Percentiles rank a stretch among this genome's conserved stretches.
These are phyloP conservation scores for Archips xylosteana DNA, from an alignment of 2,888 invertebrate species.

Conservation along the genomic window DNA sequence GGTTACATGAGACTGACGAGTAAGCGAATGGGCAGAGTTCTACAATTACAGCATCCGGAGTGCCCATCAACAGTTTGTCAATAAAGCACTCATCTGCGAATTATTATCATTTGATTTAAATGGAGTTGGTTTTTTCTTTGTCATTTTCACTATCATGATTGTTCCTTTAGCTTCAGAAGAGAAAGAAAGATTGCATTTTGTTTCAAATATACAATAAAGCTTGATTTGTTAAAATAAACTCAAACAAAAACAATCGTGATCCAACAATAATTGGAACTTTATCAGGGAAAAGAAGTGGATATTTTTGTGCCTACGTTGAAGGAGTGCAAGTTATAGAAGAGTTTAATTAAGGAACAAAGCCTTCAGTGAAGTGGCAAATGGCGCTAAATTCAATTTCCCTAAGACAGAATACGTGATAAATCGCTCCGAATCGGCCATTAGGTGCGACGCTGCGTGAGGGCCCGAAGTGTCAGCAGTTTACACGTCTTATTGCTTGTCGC, in stretches of 20 bases:
- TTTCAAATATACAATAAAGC: no score
- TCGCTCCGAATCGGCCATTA: constrained; percentile 79
- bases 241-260: not conserved
- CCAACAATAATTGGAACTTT: not conserved
- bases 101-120: constrained; percentile 34
- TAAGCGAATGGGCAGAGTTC: constrained; percentile 58
- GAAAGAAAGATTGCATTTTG: no score
- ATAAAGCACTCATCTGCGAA: constrained; percentile 50
- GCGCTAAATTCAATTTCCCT: constrained; percentile 77
- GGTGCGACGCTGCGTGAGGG: constrained; percentile 76
- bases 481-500: constrained; percentile 79
- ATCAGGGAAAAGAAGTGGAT: constrained; percentile 13
- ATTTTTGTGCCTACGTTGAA: constrained; percentile 16
- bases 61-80: constrained; percentile 52
- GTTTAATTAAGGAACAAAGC: constrained; percentile 72
- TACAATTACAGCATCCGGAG: constrained; percentile 67
- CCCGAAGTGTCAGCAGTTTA: constrained; percentile 71
- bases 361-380: constrained; percentile 66
- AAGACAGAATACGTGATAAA: constrained; percentile 79
- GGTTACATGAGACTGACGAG: constrained; percentile 53
- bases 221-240: not conserved
- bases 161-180: no score
- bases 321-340: constrained; percentile 57
- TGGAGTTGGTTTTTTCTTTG: not conserved
- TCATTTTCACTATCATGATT: not conserved